phyloP scores from a whole-genome alignment of 2,797 vertebrate species.

The Myotis pilosus region DNA sequence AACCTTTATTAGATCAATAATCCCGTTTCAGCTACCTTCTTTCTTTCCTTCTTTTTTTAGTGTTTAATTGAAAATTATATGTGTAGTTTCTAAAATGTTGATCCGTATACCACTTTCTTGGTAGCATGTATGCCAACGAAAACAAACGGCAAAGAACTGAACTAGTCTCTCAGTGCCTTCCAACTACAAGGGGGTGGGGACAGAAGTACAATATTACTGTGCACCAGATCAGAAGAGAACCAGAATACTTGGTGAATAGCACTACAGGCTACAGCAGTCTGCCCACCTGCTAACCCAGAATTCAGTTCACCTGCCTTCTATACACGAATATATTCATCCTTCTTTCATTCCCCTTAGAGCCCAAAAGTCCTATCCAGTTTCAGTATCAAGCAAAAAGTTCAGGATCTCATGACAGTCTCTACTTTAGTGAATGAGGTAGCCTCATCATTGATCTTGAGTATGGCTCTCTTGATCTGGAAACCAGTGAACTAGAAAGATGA shows the following conservation, averaged over 20 bases:
- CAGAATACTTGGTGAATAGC: not conserved
- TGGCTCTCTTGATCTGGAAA: not conserved
- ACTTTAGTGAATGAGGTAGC: not conserved
- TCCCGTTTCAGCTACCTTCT: not conserved
- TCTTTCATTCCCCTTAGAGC: not conserved
- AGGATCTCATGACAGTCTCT: not conserved
- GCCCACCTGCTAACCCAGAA: too few relatives aligned
- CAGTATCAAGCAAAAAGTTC: not conserved
- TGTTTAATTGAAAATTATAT: too few relatives aligned
- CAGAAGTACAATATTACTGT: not conserved
- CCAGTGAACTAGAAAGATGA: not conserved
- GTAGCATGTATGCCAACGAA: too few relatives aligned
- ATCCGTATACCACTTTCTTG: too few relatives aligned
- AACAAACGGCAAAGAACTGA: not conserved
- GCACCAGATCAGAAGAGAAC: not conserved
- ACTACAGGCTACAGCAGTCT: not conserved
- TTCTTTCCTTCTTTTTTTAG: not conserved
- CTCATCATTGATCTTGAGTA: not conserved
- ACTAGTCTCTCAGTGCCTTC: not conserved
- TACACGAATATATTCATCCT: too few relatives aligned
- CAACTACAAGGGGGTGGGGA: not conserved
- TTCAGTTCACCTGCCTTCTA: not conserved
- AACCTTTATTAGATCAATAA: not conserved
- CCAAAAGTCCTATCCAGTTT: not conserved
- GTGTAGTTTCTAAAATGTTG: too few relatives aligned